Conservation (phyloP, 1,140 invertebrate genomes). For the Micrasema minimum region DNA sequence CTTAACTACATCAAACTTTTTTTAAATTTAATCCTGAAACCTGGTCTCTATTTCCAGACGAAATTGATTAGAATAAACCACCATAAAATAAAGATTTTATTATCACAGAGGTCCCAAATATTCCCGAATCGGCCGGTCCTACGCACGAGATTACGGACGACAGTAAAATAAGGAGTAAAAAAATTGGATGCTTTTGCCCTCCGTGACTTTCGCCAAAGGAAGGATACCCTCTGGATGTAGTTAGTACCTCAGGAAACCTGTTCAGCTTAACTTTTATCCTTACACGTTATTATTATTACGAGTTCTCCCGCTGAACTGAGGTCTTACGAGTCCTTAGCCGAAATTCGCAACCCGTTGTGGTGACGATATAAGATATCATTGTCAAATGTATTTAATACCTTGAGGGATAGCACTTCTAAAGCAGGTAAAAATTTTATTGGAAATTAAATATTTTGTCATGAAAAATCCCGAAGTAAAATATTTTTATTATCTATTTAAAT, state of each 20-base stretch:
- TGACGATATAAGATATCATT: too few species aligned
- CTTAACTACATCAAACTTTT: too few species aligned
- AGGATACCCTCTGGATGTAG: constrained; percentile 41
- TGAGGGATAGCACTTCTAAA: too few species aligned
- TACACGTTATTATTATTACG: constrained; percentile 17
- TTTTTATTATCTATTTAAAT: too few species aligned
- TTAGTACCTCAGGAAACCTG: constrained; percentile 35
- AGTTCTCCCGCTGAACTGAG: constrained; percentile 8
- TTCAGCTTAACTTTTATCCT: constrained; percentile 35
- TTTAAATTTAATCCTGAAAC: not conserved
- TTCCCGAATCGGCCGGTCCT: not conserved
- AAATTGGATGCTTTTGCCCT: constrained; percentile 44
- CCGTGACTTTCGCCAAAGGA: constrained; percentile 50
- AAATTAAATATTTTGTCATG: too few species aligned
- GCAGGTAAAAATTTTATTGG: too few species aligned
- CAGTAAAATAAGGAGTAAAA: constrained; percentile 41
- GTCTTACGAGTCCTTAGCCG: constrained; percentile 8
- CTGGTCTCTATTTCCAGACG: not conserved
- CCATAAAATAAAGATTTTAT: not conserved
- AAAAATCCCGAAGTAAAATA: too few species aligned
- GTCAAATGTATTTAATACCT: too few species aligned
- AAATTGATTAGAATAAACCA: not conserved
- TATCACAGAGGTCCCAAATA: constrained; percentile 2
- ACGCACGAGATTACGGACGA: constrained; percentile 45
- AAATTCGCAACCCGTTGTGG: too few species aligned